phyloP scores from a whole-genome alignment of 1,140 invertebrate species.

The Oedothorax gibbosus region DNA sequence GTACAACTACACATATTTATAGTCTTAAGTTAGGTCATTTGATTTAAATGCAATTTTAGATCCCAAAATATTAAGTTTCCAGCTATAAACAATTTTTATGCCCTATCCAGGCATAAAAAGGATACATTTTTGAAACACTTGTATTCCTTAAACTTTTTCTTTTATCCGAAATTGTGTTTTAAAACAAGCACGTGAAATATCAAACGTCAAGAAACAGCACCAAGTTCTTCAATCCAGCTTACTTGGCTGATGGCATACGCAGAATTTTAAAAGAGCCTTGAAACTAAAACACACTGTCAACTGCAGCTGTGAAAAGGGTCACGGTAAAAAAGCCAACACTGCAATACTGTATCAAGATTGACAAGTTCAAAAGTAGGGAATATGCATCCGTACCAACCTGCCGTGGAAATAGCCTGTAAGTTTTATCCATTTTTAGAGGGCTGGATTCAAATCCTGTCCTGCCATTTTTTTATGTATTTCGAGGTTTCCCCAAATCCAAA shows the following conservation, averaged over 20 bases:
- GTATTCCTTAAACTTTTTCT: no score
- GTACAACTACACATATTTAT: no score
- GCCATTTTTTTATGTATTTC: conserved; percentile 7
- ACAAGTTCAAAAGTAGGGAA: conserved; percentile 32
- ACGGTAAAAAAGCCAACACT: not conserved
- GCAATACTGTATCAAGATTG: conserved; percentile 17
- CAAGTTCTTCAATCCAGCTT: no score
- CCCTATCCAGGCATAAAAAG: no score
- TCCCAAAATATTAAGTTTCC: no score
- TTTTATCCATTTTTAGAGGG: conserved; percentile 22
- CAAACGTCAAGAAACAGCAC: no score
- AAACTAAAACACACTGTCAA: conserved; percentile 4
- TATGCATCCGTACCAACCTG: conserved; percentile 2
- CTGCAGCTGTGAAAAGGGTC: not conserved
- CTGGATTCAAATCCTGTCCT: conserved; percentile 21
- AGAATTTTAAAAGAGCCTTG: not conserved
- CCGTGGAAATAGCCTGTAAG: not conserved
- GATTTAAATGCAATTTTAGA: no score
- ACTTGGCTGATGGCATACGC: not conserved
- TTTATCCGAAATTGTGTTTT: no score
- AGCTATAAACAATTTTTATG: no score
- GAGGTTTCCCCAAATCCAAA: not conserved
- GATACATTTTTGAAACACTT: no score
- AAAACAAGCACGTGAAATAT: no score
- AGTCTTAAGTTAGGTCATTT: no score